phyloP scores from a whole-genome alignment of 1,140 invertebrate genomes.

The Eumeta japonica region DNA sequence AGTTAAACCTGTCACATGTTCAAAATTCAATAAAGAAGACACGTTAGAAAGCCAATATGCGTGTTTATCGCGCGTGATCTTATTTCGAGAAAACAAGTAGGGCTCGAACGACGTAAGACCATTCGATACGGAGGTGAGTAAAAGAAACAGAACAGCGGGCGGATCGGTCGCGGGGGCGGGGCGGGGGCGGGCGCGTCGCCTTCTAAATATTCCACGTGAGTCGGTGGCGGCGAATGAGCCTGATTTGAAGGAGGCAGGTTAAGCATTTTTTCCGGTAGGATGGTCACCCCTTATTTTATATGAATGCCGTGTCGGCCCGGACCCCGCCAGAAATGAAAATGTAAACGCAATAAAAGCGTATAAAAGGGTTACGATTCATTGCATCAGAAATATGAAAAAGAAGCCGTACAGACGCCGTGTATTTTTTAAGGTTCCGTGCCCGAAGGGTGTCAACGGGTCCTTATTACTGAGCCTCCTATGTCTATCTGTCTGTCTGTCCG shows the following conservation, averaged over 20 bases:
- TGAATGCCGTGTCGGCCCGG: slow-evolving; percentile 18
- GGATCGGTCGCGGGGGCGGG: neutral
- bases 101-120: neutral
- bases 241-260: slow-evolving; percentile 35
- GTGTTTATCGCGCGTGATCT: too few species aligned
- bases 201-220: slow-evolving; percentile 27
- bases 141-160: neutral
- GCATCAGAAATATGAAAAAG: too few species aligned
- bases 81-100: neutral
- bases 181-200: slow-evolving; percentile 5
- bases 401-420: too few species aligned
- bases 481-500: too few species aligned
- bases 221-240: slow-evolving; percentile 27
- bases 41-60: too few species aligned
- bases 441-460: too few species aligned
- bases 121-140: neutral
- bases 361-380: too few species aligned
- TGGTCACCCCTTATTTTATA: slow-evolving; percentile 27
- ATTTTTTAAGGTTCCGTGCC: too few species aligned
- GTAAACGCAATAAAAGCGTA: slow-evolving; percentile 9
- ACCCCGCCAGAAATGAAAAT: slow-evolving; percentile 19
- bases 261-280: slow-evolving; percentile 36
- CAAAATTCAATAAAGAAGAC: too few species aligned
- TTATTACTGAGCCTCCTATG: too few species aligned
- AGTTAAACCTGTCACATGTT: too few species aligned